These are phyloP conservation scores for Xestia rhomboidea DNA, from an alignment of 2,888 invertebrate species.

Conservation along the genomic window DNA sequence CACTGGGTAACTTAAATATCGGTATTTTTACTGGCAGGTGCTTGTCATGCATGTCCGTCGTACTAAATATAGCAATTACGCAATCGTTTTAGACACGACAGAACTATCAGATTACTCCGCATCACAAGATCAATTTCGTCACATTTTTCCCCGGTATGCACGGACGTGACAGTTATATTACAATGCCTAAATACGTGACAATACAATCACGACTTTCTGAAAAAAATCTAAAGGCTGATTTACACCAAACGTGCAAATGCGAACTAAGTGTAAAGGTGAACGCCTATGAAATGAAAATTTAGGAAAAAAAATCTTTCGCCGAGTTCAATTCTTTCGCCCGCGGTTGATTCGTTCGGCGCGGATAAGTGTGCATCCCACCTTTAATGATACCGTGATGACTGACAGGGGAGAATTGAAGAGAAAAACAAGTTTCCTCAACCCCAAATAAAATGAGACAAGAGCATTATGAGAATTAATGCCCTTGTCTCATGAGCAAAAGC, in stretches of 20 bases:
- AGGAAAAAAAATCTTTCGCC: too few relatives aligned
- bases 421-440: background rate
- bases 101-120: background rate
- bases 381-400: background rate
- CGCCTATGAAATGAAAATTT: too few relatives aligned
- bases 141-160: background rate
- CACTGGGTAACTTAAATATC: background rate
- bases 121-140: constrained; percentile 19
- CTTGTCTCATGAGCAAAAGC: background rate
- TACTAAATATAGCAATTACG: background rate
- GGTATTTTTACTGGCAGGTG: background rate
- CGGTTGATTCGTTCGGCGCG: too few relatives aligned
- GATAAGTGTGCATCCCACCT: too few relatives aligned
- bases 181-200: constrained; percentile 26
- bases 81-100: background rate
- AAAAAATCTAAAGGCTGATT: background rate
- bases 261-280: too few relatives aligned
- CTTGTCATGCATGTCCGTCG: background rate
- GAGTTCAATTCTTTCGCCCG: too few relatives aligned
- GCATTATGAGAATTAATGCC: background rate
- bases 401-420: background rate
- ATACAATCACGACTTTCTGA: constrained; percentile 21
- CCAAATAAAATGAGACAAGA: background rate
- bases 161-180: constrained; percentile 38
- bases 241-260: background rate